Percentiles rank a stretch among this genome's conserved stretches.
Conservation (phyloP, 2,888 invertebrate species). For the Junonia oenone region DNA sequence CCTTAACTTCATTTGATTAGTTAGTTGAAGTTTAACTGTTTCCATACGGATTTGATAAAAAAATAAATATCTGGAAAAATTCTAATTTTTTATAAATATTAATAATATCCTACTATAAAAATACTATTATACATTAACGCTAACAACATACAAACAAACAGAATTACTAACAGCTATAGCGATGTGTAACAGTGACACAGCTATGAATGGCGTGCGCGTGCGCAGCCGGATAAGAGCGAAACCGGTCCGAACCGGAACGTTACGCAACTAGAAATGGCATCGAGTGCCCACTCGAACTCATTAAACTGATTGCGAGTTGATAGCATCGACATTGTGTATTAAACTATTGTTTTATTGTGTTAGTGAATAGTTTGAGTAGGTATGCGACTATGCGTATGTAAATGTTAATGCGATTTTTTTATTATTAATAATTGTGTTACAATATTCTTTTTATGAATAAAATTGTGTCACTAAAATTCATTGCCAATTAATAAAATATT, state of each 20-base stretch:
- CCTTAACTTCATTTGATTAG: no score
- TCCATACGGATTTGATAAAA: no score
- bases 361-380: no score
- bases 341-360: not conserved
- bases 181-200: slow-evolving; percentile 3
- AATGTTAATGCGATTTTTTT: no score
- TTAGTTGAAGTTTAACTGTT: no score
- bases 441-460: not conserved
- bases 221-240: slow-evolving; percentile 22
- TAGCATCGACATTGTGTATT: slow-evolving; percentile 11
- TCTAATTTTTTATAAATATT: not conserved
- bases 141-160: no score
- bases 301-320: slow-evolving; percentile 15
- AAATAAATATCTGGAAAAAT: no score
- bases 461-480: no score
- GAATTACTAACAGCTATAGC: not conserved
- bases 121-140: not conserved
- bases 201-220: slow-evolving; percentile 24
- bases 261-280: slow-evolving; percentile 29
- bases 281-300: slow-evolving; percentile 8
- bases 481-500: no score
- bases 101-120: not conserved
- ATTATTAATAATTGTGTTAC: no score
- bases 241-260: slow-evolving; percentile 28
- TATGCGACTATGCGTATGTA: no score